phyloP scores from a whole-genome alignment of 2,888 invertebrate genomes.

The Morpho achilles region DNA sequence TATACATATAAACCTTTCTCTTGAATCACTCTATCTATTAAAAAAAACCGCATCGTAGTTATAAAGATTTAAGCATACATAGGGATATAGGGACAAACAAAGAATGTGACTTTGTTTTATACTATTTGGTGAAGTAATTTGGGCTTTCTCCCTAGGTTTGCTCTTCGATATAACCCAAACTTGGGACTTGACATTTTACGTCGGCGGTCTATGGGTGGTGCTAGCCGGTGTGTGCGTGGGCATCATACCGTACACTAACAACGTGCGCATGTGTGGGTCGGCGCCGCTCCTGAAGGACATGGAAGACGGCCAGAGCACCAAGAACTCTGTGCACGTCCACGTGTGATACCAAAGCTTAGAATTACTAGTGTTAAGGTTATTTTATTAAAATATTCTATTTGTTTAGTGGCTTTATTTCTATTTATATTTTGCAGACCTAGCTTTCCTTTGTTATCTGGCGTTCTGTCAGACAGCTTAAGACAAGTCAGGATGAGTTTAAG shows the following conservation, averaged over 20 bases:
- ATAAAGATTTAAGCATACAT: too few relatives aligned
- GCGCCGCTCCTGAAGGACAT: constrained; percentile 52
- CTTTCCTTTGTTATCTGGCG: too few relatives aligned
- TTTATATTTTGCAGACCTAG: not conserved
- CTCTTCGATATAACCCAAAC: constrained; percentile 54
- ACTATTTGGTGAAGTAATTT: too few relatives aligned
- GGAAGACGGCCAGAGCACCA: constrained; percentile 35
- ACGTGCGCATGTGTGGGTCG: constrained; percentile 53
- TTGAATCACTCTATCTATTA: too few relatives aligned
- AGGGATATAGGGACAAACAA: too few relatives aligned
- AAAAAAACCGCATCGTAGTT: too few relatives aligned
- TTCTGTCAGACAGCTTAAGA: too few relatives aligned
- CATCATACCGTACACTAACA: constrained; percentile 56
- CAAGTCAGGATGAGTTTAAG: too few relatives aligned
- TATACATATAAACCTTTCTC: too few relatives aligned
- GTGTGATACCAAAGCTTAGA: constrained; percentile 21
- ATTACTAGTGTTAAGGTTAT: not conserved
- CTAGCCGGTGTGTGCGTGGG: constrained; percentile 56
- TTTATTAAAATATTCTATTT: constrained; percentile 3
- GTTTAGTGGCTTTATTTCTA: not conserved
- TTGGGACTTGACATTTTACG: constrained; percentile 67
- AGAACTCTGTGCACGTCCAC: constrained; percentile 22
- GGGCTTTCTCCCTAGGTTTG: constrained; percentile 43
- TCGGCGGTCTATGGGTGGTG: constrained; percentile 58
- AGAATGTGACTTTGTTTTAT: too few relatives aligned